A percentile compares a stretch with the other conserved stretches of the same genome.
Conservation (phyloP, 2,797 vertebrate genomes). For the Anas capensis region DNA sequence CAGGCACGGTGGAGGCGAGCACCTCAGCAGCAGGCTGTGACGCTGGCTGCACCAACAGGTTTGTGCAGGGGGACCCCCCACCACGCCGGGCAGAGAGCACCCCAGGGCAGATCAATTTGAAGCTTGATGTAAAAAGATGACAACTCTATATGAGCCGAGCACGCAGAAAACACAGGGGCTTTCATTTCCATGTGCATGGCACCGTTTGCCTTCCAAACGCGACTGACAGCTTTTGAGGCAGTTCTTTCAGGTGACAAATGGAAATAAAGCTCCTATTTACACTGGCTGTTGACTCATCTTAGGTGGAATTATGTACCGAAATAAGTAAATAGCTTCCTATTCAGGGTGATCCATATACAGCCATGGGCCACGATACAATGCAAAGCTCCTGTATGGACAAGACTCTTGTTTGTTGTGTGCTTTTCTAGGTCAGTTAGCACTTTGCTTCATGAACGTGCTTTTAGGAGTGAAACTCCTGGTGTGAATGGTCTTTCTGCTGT, state of each 20-base stretch:
- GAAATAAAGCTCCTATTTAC: conserved; percentile 76
- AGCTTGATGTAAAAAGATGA: conserved; percentile 41
- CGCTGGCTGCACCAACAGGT: not conserved
- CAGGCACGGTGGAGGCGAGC: rapidly evolving
- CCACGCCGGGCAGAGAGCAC: not conserved
- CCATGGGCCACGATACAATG: conserved; percentile 62
- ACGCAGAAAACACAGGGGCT: conserved; percentile 33
- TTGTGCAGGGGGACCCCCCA: conserved; percentile 46
- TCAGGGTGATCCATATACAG: conserved; percentile 61
- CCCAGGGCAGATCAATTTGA: not conserved
- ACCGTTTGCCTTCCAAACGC: conserved; percentile 61
- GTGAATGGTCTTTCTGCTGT: conserved; percentile 66
- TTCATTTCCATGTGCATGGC: conserved; percentile 41
- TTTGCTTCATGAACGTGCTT: conserved; percentile 64
- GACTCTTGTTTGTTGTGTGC: conserved; percentile 71
- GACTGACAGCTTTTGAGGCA: conserved; percentile 72
- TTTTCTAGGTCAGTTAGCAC: conserved; percentile 73
- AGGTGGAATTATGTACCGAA: conserved; percentile 82
- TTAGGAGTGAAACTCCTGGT: conserved; percentile 58
- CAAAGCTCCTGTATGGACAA: conserved; percentile 63
- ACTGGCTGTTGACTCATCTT: conserved; percentile 80
- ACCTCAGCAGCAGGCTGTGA: not conserved
- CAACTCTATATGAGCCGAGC: not conserved
- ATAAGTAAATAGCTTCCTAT: conserved; percentile 79
- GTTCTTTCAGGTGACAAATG: conserved; percentile 73